Conservation (phyloP, 2,113 vertebrate genomes). For the Ahaetulla prasina region DNA sequence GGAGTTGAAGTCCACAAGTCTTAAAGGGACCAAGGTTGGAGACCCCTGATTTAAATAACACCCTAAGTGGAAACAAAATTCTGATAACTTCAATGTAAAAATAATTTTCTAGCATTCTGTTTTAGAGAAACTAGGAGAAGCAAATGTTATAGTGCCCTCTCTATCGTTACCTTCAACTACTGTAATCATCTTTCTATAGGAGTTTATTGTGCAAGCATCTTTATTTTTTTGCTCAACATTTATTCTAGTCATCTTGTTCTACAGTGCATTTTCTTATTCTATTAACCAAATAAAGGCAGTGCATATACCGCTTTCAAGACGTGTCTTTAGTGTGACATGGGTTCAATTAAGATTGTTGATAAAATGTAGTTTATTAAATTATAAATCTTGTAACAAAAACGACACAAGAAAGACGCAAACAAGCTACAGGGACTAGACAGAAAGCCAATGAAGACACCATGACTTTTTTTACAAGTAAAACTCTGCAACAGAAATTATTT, state of each 20-base stretch:
- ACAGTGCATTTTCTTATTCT: background rate
- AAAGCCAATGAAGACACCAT: slow-evolving; percentile 64
- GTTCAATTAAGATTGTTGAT: slow-evolving; percentile 55
- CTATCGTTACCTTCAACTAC: background rate
- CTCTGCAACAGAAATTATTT: slow-evolving; percentile 67
- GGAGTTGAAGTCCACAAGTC: no score
- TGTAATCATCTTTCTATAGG: background rate
- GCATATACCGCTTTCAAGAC: background rate
- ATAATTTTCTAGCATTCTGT: background rate
- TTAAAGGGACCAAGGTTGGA: no score
- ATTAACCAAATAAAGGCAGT: background rate
- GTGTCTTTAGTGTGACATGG: slow-evolving; percentile 9
- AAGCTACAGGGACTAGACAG: slow-evolving; percentile 72
- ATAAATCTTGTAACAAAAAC: slow-evolving; percentile 79
- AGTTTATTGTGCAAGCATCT: background rate
- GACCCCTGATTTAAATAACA: no score
- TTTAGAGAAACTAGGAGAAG: background rate
- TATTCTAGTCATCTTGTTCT: background rate
- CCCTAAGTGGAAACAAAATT: background rate
- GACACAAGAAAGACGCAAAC: slow-evolving; percentile 68
- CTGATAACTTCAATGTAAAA: background rate
- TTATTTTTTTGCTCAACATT: background rate
- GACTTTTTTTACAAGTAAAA: slow-evolving; percentile 63
- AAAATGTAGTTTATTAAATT: slow-evolving; percentile 85
- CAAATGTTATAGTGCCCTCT: background rate